Conservation (phyloP, 2,113 vertebrate species). For the Meleagris gallopavo region DNA sequence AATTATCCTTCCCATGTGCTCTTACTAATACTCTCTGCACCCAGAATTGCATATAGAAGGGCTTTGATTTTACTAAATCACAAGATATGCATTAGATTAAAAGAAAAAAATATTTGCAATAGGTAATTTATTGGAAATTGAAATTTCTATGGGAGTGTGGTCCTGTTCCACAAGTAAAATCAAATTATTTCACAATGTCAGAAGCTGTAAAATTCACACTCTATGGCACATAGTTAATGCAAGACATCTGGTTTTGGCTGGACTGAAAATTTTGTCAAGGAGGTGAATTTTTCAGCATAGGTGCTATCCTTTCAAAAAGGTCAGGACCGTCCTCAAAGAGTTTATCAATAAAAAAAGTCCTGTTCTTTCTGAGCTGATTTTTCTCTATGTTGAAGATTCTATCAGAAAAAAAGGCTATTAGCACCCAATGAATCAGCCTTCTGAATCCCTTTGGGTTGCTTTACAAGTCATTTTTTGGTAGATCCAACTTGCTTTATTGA, state of each 20-base stretch:
- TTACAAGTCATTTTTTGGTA: neutral
- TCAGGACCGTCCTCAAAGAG: neutral
- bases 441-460: neutral
- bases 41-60: neutral
- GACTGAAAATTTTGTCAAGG: neutral
- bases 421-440: neutral
- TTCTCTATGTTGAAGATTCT: neutral
- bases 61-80: neutral
- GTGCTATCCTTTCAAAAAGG: neutral
- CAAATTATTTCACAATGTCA: neutral
- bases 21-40: neutral
- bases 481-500: neutral
- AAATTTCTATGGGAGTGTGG: fast-evolving
- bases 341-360: neutral
- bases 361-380: neutral
- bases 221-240: neutral
- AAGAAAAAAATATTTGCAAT: neutral
- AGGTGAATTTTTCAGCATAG: neutral
- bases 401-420: neutral
- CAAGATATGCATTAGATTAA: neutral
- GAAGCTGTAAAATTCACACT: neutral
- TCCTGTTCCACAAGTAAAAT: neutral
- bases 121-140: neutral
- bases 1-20: neutral
- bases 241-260: neutral